Evolutionary conservation across 2,888 invertebrate genomes (phyloP).

Genomic region (Melangyna quadrimaculata): DNA sequence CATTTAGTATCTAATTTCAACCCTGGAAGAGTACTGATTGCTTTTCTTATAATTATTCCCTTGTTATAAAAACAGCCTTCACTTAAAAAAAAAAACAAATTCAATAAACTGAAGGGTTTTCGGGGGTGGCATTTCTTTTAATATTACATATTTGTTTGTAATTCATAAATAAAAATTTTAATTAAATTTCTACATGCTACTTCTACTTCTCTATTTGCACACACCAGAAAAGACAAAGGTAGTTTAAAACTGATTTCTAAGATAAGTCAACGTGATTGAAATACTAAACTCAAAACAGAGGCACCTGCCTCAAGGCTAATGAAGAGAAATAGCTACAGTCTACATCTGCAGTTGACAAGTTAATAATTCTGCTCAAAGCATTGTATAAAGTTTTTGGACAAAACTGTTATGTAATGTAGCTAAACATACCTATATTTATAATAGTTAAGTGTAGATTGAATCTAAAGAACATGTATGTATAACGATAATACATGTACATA

Average conservation of each 20-base stretch:
- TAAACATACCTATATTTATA: too few species aligned
- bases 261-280: conserved; percentile 1
- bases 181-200: not conserved
- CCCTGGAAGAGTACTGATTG: not conserved
- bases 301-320: not conserved
- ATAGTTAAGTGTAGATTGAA: not conserved
- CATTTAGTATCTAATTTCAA: not conserved
- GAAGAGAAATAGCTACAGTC: not conserved
- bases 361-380: conserved; percentile 27
- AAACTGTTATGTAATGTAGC: not conserved
- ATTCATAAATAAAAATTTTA: not conserved
- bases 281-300: not conserved
- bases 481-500: not conserved
- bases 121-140: not conserved
- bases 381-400: conserved; percentile 6
- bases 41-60: not conserved
- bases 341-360: conserved; percentile 62
- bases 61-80: not conserved
- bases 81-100: not conserved
- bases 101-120: not conserved
- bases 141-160: not conserved
- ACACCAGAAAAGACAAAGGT: not conserved
- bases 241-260: not conserved
- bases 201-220: not conserved
- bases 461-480: not conserved